These are phyloP conservation scores for Enteromius radiatus DNA, from an alignment of 2,797 vertebrate genomes.

Conservation along the genomic window DNA sequence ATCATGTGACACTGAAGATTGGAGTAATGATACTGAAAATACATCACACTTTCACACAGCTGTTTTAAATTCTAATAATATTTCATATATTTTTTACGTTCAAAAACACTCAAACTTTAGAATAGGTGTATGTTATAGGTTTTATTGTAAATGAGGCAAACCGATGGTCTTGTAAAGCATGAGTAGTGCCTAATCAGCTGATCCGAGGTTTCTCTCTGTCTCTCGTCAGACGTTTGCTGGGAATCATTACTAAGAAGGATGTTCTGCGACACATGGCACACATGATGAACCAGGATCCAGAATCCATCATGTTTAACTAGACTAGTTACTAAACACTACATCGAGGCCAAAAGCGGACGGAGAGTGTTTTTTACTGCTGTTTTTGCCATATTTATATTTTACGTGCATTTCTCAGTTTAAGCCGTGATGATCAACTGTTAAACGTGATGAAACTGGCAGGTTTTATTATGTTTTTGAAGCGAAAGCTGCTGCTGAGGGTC, in stretches of 20 bases:
- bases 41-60: fast-evolving
- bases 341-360: background rate
- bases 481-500: background rate
- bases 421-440: background rate
- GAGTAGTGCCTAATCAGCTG: background rate
- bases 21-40: background rate
- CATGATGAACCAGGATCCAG: constrained; percentile 97
- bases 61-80: background rate
- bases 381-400: constrained; percentile 66
- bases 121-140: too few species aligned
- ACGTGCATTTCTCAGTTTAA: constrained; percentile 18
- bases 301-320: constrained; percentile 79
- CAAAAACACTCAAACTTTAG: background rate
- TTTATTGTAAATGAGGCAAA: background rate
- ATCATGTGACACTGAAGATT: background rate
- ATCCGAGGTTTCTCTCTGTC: background rate
- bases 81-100: background rate
- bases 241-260: constrained; percentile 99
- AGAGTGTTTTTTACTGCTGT: constrained; percentile 46
- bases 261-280: constrained; percentile 98
- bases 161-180: background rate
- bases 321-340: background rate
- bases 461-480: constrained; percentile 5
- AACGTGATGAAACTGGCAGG: background rate
- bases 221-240: constrained; percentile 88